phyloP scores from a whole-genome alignment of 2,797 vertebrate genomes.

The Sebastes matsubarae region DNA sequence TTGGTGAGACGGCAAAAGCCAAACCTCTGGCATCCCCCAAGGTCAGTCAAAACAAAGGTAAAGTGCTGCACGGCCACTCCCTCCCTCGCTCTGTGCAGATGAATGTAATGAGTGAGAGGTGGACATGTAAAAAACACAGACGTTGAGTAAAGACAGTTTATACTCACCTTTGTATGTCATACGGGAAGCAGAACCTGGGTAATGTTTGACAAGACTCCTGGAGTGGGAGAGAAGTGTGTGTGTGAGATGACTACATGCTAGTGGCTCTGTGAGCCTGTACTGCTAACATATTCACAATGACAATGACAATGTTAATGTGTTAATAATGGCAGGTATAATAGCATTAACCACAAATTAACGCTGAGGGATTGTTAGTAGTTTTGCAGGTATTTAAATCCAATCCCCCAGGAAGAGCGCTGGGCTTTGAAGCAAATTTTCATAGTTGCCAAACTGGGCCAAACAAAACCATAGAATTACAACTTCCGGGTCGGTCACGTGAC shows the following conservation, averaged over 20 bases:
- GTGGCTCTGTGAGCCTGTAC: background rate
- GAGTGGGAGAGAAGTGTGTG: background rate
- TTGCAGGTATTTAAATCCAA: background rate
- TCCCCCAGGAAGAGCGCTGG: background rate
- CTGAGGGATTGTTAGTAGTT: background rate
- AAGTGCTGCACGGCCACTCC: constrained; percentile 87
- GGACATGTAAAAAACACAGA: background rate
- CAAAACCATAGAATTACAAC: background rate
- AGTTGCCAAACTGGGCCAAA: background rate
- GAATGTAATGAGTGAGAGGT: background rate
- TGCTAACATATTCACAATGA: background rate
- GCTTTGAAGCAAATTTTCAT: background rate
- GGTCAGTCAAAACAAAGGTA: constrained; percentile 89
- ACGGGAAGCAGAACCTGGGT: constrained; percentile 92
- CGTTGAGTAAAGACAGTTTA: background rate
- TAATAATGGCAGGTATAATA: background rate
- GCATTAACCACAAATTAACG: background rate
- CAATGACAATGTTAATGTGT: background rate
- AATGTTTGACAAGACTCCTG: constrained; percentile 86
- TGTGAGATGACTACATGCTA: background rate
- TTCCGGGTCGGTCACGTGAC: background rate
- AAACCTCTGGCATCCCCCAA: constrained; percentile 89
- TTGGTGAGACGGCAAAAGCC: constrained; percentile 90
- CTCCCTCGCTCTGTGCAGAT: constrained; percentile 73
- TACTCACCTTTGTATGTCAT: constrained; percentile 87